A percentile compares a stretch with the other conserved stretches of the same genome.
phyloP scores from a whole-genome alignment of 2,888 invertebrate genomes.

The Drosophila leonis region DNA sequence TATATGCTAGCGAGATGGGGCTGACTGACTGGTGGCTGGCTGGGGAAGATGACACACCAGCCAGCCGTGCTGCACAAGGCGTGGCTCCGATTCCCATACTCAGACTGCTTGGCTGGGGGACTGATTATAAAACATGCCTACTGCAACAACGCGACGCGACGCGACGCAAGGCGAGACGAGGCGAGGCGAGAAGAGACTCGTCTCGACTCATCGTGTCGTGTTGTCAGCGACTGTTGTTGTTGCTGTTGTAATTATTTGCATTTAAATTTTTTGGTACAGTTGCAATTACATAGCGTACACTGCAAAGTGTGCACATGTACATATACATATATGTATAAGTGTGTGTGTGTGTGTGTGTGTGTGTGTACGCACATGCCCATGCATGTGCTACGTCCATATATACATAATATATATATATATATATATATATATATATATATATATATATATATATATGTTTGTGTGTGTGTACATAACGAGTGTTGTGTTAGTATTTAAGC shows the following conservation, averaged over 20 bases:
- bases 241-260: constrained; percentile 49
- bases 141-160: constrained; percentile 7
- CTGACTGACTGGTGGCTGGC: constrained; percentile 18
- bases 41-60: constrained; percentile 49
- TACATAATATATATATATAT: no score
- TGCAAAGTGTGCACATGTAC: background rate
- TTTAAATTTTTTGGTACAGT: constrained; percentile 41
- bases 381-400: no score
- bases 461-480: background rate
- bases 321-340: background rate
- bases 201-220: background rate
- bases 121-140: constrained; percentile 43
- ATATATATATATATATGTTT: background rate
- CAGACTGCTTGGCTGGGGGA: constrained; percentile 39
- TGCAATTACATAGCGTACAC: constrained; percentile 16
- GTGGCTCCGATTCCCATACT: constrained; percentile 60
- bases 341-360: no score
- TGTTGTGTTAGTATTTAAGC: constrained; percentile 15
- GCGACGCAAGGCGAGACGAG: background rate
- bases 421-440: constrained; percentile 7
- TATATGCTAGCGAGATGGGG: constrained; percentile 2
- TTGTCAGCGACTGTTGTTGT: background rate
- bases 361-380: no score
- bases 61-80: constrained; percentile 60
- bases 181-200: background rate